Evolutionary conservation across 2,113 vertebrate species (phyloP), one percentile per base, ranked within the genome.

Genomic region (Sturnus vulgaris): DNA sequence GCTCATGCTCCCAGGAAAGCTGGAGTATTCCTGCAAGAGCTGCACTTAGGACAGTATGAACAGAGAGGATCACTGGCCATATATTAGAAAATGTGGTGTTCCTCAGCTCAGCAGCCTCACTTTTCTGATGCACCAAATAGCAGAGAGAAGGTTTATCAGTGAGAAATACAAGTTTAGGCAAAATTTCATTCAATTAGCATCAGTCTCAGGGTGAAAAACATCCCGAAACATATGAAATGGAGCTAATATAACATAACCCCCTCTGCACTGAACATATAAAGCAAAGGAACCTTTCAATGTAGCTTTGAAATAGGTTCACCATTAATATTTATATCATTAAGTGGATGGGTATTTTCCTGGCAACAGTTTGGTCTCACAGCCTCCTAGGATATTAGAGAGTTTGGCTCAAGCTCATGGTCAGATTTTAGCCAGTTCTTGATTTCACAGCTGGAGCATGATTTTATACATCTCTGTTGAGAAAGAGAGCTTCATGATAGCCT

Each of bases 391-490:
- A 30, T 85, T 79, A 76, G 66, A 79, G 61, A 65, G 4, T 77
- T 91, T 94, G 90, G 59, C 57, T 88, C 23, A 76, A 82, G 47
- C 15, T 72, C 13, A 30, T 0, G 5, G 55, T 77, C 75, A 70
- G 50, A 82, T 88, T 95, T 87, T 73, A 92, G 61, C n/a, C 84
- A 73, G 53, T 70, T 87, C 49, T 44, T 79, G 31, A 55, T 90
- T 85, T 82, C 61, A 79, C 5, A 13, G 18, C n/a, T 87, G 61
- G 31, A 88, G 46, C 39, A 50, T 1, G 3, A 85, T 95, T 93
- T 92, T 94, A 66, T 61, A 90, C 6, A n/a, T 73, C 33, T 85
- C 77, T 93, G 55, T 82, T 50, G 82, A 93, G 57, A 93, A 92
- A 68, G 44, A 73, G 64, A 93, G 84, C n/a, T 93, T 92, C 75